Conservation (phyloP, 1,140 invertebrate species). For the Oreohelix idahoensis region DNA sequence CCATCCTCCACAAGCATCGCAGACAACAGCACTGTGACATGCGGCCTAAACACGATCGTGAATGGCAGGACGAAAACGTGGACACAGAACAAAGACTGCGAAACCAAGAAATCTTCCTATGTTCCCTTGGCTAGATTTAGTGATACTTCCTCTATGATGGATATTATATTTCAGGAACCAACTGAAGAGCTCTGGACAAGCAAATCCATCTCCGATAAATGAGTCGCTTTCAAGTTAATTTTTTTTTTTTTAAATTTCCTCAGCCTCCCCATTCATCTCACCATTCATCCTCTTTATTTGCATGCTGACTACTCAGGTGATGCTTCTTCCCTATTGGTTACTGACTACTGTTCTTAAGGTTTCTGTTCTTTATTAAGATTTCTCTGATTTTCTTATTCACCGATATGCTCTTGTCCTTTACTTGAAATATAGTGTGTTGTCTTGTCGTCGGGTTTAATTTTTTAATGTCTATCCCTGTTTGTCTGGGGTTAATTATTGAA, state of each 20-base stretch:
- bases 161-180: conserved; percentile 47
- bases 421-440: too few species aligned
- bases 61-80: background rate
- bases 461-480: too few species aligned
- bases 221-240: background rate
- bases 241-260: background rate
- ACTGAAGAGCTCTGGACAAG: conserved; percentile 2
- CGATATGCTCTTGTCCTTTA: too few species aligned
- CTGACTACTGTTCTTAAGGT: too few species aligned
- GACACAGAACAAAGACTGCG: background rate
- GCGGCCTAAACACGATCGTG: background rate
- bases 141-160: conserved; percentile 61
- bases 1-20: background rate
- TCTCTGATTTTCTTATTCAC: too few species aligned
- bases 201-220: background rate
- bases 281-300: too few species aligned
- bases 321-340: too few species aligned
- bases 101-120: background rate
- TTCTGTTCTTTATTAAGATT: too few species aligned
- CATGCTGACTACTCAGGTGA: too few species aligned
- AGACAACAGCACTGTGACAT: background rate
- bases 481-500: too few species aligned
- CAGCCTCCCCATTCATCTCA: too few species aligned
- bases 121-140: conserved; percentile 50
- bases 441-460: too few species aligned